Evolutionary conservation across 2,888 invertebrate species (phyloP).

Genomic region (Xylocampa areola): DNA sequence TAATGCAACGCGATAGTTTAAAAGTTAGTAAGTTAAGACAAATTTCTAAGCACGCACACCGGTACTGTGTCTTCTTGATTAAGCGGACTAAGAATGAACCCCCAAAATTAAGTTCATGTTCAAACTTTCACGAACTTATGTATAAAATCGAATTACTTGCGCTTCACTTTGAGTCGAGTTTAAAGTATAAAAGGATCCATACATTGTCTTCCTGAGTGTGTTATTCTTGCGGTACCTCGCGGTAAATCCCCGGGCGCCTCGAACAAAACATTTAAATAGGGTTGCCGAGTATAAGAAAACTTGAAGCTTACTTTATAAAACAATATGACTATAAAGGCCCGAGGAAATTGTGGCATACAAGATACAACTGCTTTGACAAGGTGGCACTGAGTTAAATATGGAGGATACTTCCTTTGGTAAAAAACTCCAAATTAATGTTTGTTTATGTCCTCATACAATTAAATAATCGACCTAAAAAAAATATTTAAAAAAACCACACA

Average conservation of each 20-base stretch:
- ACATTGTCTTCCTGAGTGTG: constrained; percentile 27
- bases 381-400: too few species aligned
- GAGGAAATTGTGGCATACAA: too few species aligned
- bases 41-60: too few species aligned
- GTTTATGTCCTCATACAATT: too few species aligned
- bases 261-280: constrained; percentile 22
- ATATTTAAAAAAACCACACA: too few species aligned
- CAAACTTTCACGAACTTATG: constrained; percentile 35
- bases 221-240: constrained; percentile 39
- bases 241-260: constrained; percentile 24
- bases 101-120: background rate
- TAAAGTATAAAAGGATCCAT: constrained; percentile 35
- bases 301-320: background rate
- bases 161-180: constrained; percentile 41
- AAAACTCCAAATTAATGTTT: too few species aligned
- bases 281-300: constrained; percentile 11
- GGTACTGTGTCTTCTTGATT: constrained; percentile 35
- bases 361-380: too few species aligned
- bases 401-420: too few species aligned
- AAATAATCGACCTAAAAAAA: too few species aligned
- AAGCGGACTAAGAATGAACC: constrained; percentile 36
- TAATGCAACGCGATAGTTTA: too few species aligned
- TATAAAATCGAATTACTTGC: constrained; percentile 50
- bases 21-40: too few species aligned
- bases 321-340: too few species aligned